Base-by-base conservation (phyloP, 2,797 vertebrate species). In the Molossus alvarezi region DNA sequence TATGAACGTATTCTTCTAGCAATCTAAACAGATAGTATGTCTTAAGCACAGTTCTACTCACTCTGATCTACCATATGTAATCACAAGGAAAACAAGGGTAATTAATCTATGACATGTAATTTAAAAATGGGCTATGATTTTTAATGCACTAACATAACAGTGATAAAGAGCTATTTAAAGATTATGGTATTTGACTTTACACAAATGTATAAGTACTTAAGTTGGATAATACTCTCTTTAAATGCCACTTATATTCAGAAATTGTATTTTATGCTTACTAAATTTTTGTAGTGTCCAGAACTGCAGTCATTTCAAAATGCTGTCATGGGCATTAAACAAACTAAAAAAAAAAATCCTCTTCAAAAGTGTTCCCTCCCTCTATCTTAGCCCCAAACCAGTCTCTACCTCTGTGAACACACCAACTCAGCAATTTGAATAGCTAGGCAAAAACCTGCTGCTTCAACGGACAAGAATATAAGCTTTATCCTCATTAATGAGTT, bases 401-500 rank as follows among this genome's bases (percentile, higher is more conserved):
- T 29, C 25, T 41, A 93, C 55, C 3, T 72, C 64, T 90, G 55
- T 29, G 51, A 92, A 75, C 20, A 53, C 9, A 95, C 25, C 10
- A 57, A 20, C 55, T 91, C 91, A 90, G 79, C 71, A 64, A 71
- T 88, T 48, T 72, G 9, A 92, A 53, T 27, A 85, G 37, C 77
- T 86, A 10, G 65, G 55, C 48, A 83, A n/a, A 80, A 91, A 41
- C 41, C 57, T 71, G 69, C 64, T 57, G 60, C 73, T 97, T 95
- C 81, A 75, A 37, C 15, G 37, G 77, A 72, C 11, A 83, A 65
- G 77, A 73, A 62, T 55, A 81, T 55, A 81, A 53, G 65, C 89
- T 81, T 91, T 89, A 67, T 64, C 71, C 76, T 96, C 65, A 13
- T 84, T 92, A 90, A 57, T 21, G 12, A 69, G 60, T 62, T 91